Base-by-base conservation (phyloP, 1,140 invertebrate species). In the Brachionus koreanus region DNA sequence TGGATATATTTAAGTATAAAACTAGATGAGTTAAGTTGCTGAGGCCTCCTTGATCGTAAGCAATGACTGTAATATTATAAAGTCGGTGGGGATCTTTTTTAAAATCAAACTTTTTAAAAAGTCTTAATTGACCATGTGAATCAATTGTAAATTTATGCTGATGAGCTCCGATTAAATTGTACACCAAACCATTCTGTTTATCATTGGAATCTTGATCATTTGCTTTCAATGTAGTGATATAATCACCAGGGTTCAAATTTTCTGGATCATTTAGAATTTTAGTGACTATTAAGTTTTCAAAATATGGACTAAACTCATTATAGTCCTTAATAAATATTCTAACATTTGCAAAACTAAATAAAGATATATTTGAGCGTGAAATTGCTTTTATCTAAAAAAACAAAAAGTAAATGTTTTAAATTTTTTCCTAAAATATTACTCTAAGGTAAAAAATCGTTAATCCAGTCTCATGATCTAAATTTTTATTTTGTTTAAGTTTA, bases 141-240 rank as follows among this genome's bases (percentile, higher is more conserved):
- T 79, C 76, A 37, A 79, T 79, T 79, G n/a, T 79, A 25, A 65
- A 79, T 25, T 61, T 57, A 25, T 65, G 13, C 33, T 79, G 29
- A 79, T 79, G 49, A 23, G 76, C 46, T 23, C 61, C 76, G 7
- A 42, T 39, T 39, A 79, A 35, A 61, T 39, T 29, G 35, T 79
- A 79, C 3, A 35, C 16, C 13, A 79, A 74, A 12, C 69, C 69
- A 35, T 74, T 12, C 23, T 25, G 46, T 52, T 33, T 49, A 16
- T 61, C 76, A 19, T 16, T 39, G 7, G 19, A 49, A 39, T 79
- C 76, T 13, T 61, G 5, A 43, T 79, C 76, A 29, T 39, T 2
- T 10, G 76, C 76, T 29, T n/a, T 61, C 23, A 79, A 5, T 35
- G 16, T 63, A 12, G 46, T 65, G 6, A 79, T 42, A 6, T 6